A percentile compares a stretch with the other conserved stretches of the same genome.
Conservation (phyloP, 2,797 vertebrate genomes). For the Labeo calbasu region DNA sequence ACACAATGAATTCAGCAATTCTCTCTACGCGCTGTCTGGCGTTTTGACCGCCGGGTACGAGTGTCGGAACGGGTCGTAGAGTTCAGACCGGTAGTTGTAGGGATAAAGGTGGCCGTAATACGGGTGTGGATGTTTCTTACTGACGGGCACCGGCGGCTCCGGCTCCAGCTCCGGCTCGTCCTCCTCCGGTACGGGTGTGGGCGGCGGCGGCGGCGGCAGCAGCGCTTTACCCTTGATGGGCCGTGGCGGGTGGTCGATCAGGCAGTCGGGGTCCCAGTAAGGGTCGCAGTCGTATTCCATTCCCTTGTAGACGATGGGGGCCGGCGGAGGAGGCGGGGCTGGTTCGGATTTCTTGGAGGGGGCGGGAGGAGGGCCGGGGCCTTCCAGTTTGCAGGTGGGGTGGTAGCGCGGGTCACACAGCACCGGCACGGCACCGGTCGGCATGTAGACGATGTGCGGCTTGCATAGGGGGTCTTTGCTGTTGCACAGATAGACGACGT, state of each 20-base stretch:
- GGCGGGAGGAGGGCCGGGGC: slow-evolving; percentile 66
- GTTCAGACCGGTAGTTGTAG: slow-evolving; percentile 70
- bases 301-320: slow-evolving; percentile 72
- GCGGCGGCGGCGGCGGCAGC: slow-evolving; percentile 50
- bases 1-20: background rate
- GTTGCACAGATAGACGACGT: slow-evolving; percentile 79
- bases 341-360: slow-evolving; percentile 3
- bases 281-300: slow-evolving; percentile 84
- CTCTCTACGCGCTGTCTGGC: background rate
- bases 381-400: slow-evolving; percentile 73
- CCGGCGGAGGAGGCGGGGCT: slow-evolving; percentile 58
- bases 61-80: slow-evolving; percentile 76
- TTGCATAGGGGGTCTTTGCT: slow-evolving; percentile 79
- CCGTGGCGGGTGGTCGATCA: slow-evolving; percentile 77
- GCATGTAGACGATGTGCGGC: slow-evolving; percentile 82
- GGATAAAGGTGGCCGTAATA: slow-evolving; percentile 56
- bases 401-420: slow-evolving; percentile 82
- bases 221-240: slow-evolving; percentile 70
- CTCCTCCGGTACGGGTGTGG: slow-evolving; percentile 62
- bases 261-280: slow-evolving; percentile 84
- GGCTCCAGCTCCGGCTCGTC: slow-evolving; percentile 57
- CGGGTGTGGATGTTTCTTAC: slow-evolving; percentile 68
- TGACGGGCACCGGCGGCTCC: slow-evolving; percentile 60
- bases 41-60: slow-evolving; percentile 66
- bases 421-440: slow-evolving; percentile 73